Conservation (phyloP, 2,113 vertebrate species). For the Serilophus lunatus region DNA sequence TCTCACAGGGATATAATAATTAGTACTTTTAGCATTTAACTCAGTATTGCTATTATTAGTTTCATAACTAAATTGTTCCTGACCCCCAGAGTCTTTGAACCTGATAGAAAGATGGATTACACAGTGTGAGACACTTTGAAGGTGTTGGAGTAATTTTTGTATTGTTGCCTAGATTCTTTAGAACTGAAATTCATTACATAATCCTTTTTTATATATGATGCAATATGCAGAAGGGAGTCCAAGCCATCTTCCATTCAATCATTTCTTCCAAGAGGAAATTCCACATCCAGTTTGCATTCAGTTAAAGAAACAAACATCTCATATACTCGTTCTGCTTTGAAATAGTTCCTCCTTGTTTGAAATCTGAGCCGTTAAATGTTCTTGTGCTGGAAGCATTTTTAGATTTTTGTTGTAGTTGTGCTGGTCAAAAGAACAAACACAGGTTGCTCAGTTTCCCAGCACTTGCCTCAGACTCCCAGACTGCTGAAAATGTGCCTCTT, state of each 20-base stretch:
- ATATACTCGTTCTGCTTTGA: neutral
- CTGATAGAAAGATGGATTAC: neutral
- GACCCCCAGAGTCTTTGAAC: neutral
- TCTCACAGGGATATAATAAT: neutral
- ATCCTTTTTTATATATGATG: conserved; percentile 22
- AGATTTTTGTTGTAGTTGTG: neutral
- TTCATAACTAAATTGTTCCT: neutral
- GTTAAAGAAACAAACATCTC: conserved; percentile 52
- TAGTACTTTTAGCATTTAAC: neutral
- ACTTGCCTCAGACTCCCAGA: neutral
- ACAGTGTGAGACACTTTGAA: neutral
- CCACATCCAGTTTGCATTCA: conserved; percentile 51
- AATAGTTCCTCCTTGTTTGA: conserved; percentile 16
- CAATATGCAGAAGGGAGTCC: neutral
- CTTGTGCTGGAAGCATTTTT: neutral
- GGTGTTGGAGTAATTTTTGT: neutral
- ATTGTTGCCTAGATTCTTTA: neutral
- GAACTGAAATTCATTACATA: conserved; percentile 1
- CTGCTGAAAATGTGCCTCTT: neutral
- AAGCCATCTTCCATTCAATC: neutral
- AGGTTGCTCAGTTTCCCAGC: neutral
- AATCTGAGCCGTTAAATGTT: conserved; percentile 2
- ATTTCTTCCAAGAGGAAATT: conserved; percentile 50
- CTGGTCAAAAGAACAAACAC: neutral
- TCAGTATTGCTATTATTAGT: neutral